These are phyloP conservation scores for Cichladusa arquata DNA, from an alignment of 2,113 vertebrate genomes.

Conservation along the genomic window DNA sequence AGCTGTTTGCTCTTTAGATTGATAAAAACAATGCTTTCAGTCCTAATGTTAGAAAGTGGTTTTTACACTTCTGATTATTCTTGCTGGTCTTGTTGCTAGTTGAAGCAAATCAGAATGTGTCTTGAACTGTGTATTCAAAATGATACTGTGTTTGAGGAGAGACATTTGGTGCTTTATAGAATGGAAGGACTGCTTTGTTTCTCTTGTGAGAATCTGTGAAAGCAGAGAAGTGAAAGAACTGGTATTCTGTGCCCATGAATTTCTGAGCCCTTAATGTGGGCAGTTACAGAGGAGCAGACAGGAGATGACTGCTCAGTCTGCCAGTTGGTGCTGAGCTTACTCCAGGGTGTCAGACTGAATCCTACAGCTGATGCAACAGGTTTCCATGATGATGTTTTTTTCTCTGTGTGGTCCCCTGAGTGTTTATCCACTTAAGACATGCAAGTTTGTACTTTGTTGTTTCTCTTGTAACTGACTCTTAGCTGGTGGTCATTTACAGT, in stretches of 20 bases:
- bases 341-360: neutral
- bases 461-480: constrained; percentile 70
- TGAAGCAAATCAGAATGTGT: neutral
- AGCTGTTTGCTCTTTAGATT: neutral
- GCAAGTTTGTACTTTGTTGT: neutral
- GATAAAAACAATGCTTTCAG: neutral
- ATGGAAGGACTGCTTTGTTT: neutral
- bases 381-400: neutral
- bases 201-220: neutral
- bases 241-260: neutral
- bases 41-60: neutral
- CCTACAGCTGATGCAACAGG: neutral
- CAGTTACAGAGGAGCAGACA: neutral
- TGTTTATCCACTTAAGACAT: neutral
- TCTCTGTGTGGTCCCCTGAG: neutral
- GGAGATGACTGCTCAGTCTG: neutral
- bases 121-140: neutral
- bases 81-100: neutral
- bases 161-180: neutral
- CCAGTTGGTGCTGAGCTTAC: neutral
- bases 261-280: neutral
- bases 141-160: neutral
- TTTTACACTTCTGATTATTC: neutral
- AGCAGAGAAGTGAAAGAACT: neutral
- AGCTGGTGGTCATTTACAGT: constrained; percentile 90